Base-by-base conservation (phyloP, 2,888 invertebrate species). In the Monochamus alternatus region DNA sequence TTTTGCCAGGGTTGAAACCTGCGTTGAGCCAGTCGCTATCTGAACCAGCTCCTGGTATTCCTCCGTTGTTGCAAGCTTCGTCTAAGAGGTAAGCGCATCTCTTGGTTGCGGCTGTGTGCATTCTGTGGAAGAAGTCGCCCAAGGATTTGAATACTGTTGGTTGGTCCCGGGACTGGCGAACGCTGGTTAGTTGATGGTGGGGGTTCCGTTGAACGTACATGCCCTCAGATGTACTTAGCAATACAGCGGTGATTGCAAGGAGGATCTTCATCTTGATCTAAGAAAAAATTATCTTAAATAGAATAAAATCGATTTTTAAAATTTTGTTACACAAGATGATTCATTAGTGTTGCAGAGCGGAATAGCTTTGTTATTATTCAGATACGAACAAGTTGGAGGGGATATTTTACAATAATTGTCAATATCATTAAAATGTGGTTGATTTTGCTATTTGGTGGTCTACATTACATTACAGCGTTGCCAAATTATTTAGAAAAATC, bases 81-180 rank as follows among this genome's bases (percentile, higher is more conserved):
- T 91, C 91, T 88, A 91, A 91, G 87, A 91, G 81, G 80, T 88
- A 89, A 7, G 86, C 85, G 73, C 89, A 89, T 5, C 87, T 79
- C 75, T 83, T 81, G 7, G 55, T 69, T 3, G 69, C 60, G 12
- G 60, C 59, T 2, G 55, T 58, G 52, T 79, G 79, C 38, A 80
- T 65, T 22, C 79, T 68, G 52, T 78, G 76, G 67, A 81, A 78
- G 32, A 79, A 74, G 59, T 79, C 75, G 52, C 73, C 75, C 22
- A 80, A 58, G 1, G 73, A 70, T 64, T 76, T 74, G 73, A 74
- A 74, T 5, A 72, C 68, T 5, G 31, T 52, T 9, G 64, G 63
- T 62, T 76, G 9, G 14, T 51, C 32, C n/a, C 69, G 14, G 30
- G 44, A 44, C 14, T 69, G 69, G 30, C 69, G 43, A 1, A 14